These are phyloP conservation scores for Vanessa atalanta DNA, from an alignment of 1,140 invertebrate species.

Conservation along the genomic window DNA sequence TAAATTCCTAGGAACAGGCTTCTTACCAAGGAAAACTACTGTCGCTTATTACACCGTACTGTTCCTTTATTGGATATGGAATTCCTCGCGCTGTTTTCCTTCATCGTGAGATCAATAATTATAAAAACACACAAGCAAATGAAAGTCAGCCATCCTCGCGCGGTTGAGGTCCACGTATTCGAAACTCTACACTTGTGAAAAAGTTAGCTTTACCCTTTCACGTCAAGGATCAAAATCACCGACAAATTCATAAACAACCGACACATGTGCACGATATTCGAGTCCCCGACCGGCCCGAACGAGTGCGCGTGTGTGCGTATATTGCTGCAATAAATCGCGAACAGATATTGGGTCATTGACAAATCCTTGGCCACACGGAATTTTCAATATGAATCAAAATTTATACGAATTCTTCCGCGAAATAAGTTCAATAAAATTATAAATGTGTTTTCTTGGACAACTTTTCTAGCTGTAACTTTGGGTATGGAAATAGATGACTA, in stretches of 20 bases:
- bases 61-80: no score
- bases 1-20: no score
- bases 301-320: not conserved
- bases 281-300: not conserved
- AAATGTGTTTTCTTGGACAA: not conserved
- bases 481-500: not conserved
- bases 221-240: not conserved
- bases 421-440: not conserved
- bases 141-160: no score
- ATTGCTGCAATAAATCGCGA: slow-evolving; percentile 20
- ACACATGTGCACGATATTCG: slow-evolving; percentile 17
- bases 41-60: no score
- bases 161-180: no score
- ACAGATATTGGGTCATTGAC: slow-evolving; percentile 14
- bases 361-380: slow-evolving; percentile 16
- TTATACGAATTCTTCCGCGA: slow-evolving; percentile 5
- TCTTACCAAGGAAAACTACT: no score
- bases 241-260: slow-evolving; percentile 10
- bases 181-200: no score
- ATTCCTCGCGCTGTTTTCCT: no score
- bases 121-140: no score
- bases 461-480: no score
- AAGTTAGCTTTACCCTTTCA: not conserved
- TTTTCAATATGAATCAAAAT: slow-evolving; percentile 8
- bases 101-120: no score